Conservation (phyloP, 1,140 invertebrate genomes). For the Drosophila nigromelanica region DNA sequence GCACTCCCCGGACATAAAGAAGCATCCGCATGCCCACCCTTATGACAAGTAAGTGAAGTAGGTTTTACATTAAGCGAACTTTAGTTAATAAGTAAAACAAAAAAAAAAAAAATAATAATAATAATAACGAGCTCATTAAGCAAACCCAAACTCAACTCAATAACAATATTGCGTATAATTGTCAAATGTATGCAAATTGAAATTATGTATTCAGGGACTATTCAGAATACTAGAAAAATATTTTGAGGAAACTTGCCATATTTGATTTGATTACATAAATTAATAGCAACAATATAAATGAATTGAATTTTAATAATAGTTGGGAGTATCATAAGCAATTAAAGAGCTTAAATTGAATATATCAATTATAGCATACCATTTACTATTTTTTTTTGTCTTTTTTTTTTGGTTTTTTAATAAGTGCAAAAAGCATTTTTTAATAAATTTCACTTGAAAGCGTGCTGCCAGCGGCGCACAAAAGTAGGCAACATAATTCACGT, state of each 20-base stretch:
- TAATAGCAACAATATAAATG: conserved; percentile 4
- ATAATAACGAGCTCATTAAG: conserved; percentile 9
- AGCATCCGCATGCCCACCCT: conserved; percentile 57
- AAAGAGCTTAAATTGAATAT: conserved; percentile 18
- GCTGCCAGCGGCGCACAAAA: conserved; percentile 36
- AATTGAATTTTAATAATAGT: conserved; percentile 10
- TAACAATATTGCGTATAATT: conserved; percentile 10
- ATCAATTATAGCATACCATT: conserved; percentile 17
- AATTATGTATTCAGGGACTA: conserved; percentile 8
- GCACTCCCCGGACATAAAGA: conserved; percentile 78
- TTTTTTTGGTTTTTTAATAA: conserved; percentile 37
- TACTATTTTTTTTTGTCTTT: not conserved
- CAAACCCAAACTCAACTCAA: not conserved
- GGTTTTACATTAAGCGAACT: conserved; percentile 44
- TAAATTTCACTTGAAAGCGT: conserved; percentile 50
- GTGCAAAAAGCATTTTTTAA: conserved; percentile 55
- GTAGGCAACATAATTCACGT: conserved; percentile 65
- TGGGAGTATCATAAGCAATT: conserved; percentile 12
- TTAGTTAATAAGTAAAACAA: conserved; percentile 46
- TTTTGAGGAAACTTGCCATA: conserved; percentile 1
- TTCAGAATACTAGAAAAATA: conserved; percentile 3
- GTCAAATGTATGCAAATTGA: conserved; percentile 5
- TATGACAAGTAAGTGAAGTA: conserved; percentile 74
- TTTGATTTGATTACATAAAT: conserved; percentile 10
- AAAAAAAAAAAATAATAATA: conserved; percentile 1